These are phyloP conservation scores for Cotesia chilonis DNA, from an alignment of 1,140 invertebrate species.

Conservation along the genomic window DNA sequence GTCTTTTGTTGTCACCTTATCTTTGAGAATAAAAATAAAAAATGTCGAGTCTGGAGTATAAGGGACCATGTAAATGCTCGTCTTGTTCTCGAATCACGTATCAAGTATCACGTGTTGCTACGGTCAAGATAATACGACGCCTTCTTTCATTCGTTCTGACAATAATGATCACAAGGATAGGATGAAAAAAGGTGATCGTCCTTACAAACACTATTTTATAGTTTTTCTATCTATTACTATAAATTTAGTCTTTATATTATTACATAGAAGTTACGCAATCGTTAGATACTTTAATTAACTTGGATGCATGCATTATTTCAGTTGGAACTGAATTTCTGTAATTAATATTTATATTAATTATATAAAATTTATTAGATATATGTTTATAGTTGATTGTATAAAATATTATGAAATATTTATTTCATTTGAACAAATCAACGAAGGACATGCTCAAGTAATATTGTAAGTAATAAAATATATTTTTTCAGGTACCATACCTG, in stretches of 20 bases:
- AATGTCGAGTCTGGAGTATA: constrained; percentile 2
- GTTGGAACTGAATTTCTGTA: constrained; percentile 18
- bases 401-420: not conserved
- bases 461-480: constrained; percentile 37
- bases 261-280: not conserved
- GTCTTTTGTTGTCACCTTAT: constrained; percentile 1
- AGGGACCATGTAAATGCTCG: constrained; percentile 22
- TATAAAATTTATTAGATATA: constrained; percentile 9
- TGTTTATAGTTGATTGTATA: not conserved
- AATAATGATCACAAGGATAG: constrained; percentile 17
- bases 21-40: constrained; percentile 13
- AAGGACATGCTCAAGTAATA: constrained; percentile 1
- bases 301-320: constrained; percentile 10
- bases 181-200: constrained; percentile 21
- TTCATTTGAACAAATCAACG: not conserved
- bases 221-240: no score
- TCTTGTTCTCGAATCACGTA: constrained; percentile 31
- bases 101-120: constrained; percentile 21
- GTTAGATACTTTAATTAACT: constrained; percentile 11
- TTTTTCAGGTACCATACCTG: constrained; percentile 66
- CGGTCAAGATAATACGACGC: constrained; percentile 3
- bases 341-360: constrained; percentile 31
- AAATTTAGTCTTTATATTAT: no score
- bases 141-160: not conserved
- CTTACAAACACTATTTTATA: not conserved